Conservation (phyloP, 1,140 invertebrate genomes). For the Sitodiplosis mosellana region DNA sequence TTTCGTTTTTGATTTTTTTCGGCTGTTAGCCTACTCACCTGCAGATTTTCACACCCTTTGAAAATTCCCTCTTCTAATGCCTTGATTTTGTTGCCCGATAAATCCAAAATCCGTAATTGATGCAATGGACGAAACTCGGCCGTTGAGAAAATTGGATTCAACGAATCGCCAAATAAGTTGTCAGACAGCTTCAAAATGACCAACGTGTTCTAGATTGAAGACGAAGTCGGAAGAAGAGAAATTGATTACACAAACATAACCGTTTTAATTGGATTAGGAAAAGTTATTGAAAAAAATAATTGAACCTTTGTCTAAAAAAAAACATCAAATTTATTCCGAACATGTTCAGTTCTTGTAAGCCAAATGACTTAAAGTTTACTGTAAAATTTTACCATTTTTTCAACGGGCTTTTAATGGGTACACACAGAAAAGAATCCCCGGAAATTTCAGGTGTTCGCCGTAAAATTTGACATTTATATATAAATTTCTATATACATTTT, state of each 20-base stretch:
- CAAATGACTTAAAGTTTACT: too few species aligned
- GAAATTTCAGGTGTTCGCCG: too few species aligned
- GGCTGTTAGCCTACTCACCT: slow-evolving; percentile 29
- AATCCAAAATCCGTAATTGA: slow-evolving; percentile 50
- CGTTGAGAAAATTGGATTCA: slow-evolving; percentile 77
- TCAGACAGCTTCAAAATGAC: slow-evolving; percentile 52
- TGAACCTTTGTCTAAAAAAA: slow-evolving; percentile 2
- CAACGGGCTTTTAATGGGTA: too few species aligned
- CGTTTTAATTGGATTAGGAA: not conserved
- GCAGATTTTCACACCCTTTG: slow-evolving; percentile 56
- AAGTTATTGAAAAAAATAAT: not conserved
- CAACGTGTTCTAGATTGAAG: slow-evolving; percentile 28
- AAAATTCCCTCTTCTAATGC: slow-evolving; percentile 69
- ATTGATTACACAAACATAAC: not conserved
- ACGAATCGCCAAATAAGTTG: slow-evolving; percentile 69
- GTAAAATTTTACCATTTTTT: too few species aligned
- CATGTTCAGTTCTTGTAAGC: too few species aligned
- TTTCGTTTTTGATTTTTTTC: too few species aligned
- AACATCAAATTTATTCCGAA: not conserved
- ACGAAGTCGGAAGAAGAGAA: too few species aligned
- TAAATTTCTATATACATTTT: too few species aligned
- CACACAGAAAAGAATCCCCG: too few species aligned
- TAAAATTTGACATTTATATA: too few species aligned
- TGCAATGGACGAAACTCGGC: slow-evolving; percentile 60
- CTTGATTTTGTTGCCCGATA: slow-evolving; percentile 58